Evolutionary conservation across 2,888 invertebrate genomes (phyloP).

Genomic region (Cantharis flavilabris): DNA sequence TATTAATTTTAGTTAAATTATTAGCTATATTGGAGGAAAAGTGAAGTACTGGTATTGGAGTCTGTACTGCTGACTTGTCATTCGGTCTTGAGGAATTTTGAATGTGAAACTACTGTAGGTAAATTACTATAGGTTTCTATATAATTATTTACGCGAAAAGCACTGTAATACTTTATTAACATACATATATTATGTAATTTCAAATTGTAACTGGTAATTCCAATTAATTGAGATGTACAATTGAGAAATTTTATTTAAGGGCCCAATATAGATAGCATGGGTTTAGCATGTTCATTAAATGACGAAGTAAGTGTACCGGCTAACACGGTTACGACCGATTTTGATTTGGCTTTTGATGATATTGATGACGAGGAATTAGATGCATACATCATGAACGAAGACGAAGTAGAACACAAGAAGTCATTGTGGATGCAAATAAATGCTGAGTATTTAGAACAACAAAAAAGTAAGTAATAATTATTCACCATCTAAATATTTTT

Average conservation of each 20-base stretch:
- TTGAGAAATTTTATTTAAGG: conserved; percentile 52
- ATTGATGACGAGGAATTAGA: conserved; percentile 91
- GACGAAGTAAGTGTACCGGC: conserved; percentile 51
- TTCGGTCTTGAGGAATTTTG: too few relatives aligned
- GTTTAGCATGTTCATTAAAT: conserved; percentile 64
- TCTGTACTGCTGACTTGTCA: too few relatives aligned
- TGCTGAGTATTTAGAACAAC: conserved; percentile 82
- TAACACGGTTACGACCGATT: conserved; percentile 36
- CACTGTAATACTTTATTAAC: too few relatives aligned
- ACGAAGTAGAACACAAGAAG: conserved; percentile 82
- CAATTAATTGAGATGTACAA: not conserved
- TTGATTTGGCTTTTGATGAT: conserved; percentile 71
- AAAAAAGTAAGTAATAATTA: conserved; percentile 64
- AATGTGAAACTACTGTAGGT: too few relatives aligned
- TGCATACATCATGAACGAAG: conserved; percentile 79
- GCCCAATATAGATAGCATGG: conserved; percentile 79
- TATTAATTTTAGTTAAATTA: too few relatives aligned
- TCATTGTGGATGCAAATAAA: conserved; percentile 87
- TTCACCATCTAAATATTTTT: not conserved
- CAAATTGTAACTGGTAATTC: too few relatives aligned
- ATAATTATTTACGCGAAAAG: too few relatives aligned
- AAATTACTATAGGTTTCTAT: too few relatives aligned
- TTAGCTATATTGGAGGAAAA: too few relatives aligned
- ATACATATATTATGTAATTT: too few relatives aligned
- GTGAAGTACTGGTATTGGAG: too few relatives aligned